phyloP scores from a whole-genome alignment of 2,888 invertebrate species.

The Adelphocoris suturalis region DNA sequence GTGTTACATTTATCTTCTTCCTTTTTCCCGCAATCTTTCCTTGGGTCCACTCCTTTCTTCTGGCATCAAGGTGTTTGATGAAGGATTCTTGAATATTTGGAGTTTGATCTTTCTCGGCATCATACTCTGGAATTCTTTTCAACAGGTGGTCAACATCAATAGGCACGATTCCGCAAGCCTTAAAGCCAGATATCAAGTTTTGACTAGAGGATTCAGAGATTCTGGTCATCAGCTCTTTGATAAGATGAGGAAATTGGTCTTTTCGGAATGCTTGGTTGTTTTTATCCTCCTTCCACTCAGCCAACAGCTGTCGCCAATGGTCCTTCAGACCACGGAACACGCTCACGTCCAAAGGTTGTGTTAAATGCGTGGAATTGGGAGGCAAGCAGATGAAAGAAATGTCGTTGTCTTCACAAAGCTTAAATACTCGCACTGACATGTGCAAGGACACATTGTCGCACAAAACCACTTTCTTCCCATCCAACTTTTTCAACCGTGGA shows the following conservation, averaged over 20 bases:
- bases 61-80: slow-evolving; percentile 46
- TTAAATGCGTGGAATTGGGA: slow-evolving; percentile 69
- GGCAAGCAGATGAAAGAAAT: slow-evolving; percentile 74
- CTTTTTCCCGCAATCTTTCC: slow-evolving; percentile 37
- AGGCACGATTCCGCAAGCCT: slow-evolving; percentile 38
- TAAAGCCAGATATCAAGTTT: slow-evolving; percentile 49
- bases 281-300: slow-evolving; percentile 69
- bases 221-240: background rate
- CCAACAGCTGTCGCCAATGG: slow-evolving; percentile 72
- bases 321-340: slow-evolving; percentile 75
- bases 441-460: slow-evolving; percentile 77
- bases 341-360: slow-evolving; percentile 76
- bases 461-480: slow-evolving; percentile 76
- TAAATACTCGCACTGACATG: slow-evolving; percentile 69
- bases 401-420: slow-evolving; percentile 48
- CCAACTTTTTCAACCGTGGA: slow-evolving; percentile 73
- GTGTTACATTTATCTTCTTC: slow-evolving; percentile 42
- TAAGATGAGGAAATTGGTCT: background rate
- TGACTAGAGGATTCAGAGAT: slow-evolving; percentile 33
- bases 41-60: slow-evolving; percentile 54
- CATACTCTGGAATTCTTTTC: slow-evolving; percentile 44
- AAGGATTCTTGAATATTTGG: slow-evolving; percentile 29
- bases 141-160: slow-evolving; percentile 29
- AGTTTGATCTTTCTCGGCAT: background rate
- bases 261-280: background rate